Evolutionary conservation across 1,140 invertebrate genomes (phyloP).

Genomic region (Hypothenemus hampei): DNA sequence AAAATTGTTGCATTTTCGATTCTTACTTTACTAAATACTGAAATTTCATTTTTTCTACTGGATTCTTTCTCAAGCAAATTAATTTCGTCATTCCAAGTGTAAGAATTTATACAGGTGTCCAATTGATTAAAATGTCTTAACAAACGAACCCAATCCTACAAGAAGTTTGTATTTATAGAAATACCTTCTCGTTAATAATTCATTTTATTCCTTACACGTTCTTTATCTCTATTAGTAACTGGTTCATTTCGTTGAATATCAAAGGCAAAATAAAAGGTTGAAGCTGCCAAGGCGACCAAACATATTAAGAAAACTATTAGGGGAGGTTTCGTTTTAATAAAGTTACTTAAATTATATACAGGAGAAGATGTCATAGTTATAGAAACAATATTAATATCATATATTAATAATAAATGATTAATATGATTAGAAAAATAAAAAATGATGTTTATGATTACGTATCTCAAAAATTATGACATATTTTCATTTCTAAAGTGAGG

Average conservation of each 20-base stretch:
- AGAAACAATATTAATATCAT: neutral
- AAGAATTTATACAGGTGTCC: conserved; percentile 7
- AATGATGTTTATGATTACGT: neutral
- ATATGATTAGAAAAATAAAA: neutral
- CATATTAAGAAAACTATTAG: conserved; percentile 16
- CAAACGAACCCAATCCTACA: conserved; percentile 14
- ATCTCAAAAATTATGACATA: neutral
- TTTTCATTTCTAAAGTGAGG: neutral
- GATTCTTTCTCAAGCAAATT: neutral
- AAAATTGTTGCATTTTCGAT: neutral
- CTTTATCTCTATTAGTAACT: conserved; percentile 13
- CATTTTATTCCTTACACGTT: conserved; percentile 4
- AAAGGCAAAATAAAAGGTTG: conserved; percentile 20
- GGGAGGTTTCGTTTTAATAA: conserved; percentile 18
- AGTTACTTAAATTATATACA: conserved; percentile 20
- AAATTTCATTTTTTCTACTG: neutral
- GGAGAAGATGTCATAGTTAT: conserved; percentile 15
- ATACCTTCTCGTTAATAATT: neutral
- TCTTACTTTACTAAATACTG: conserved; percentile 6
- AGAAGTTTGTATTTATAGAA: neutral
- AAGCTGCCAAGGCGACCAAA: conserved; percentile 11
- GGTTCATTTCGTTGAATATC: conserved; percentile 12
- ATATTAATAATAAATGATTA: neutral
- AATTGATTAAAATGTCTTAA: conserved; percentile 16
- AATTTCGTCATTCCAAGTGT: conserved; percentile 9